phyloP scores from a whole-genome alignment of 2,888 invertebrate species.

The Spialia ferax region DNA sequence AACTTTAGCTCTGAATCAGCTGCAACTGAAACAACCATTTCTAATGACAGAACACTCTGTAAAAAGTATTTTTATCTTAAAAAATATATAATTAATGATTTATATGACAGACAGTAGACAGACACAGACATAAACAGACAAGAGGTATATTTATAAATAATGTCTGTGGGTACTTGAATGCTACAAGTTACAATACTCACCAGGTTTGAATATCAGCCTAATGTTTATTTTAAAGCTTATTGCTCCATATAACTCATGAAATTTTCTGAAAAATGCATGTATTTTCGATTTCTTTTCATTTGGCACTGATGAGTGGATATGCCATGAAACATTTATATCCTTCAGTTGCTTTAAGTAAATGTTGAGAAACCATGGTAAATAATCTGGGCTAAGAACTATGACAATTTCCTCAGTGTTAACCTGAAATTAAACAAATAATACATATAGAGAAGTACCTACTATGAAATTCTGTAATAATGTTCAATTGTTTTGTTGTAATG shows the following conservation, averaged over 20 bases:
- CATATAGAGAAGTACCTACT: too few relatives aligned
- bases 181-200: slow-evolving; percentile 85
- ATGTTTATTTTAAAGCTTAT: slow-evolving; percentile 77
- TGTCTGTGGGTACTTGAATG: too few relatives aligned
- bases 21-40: slow-evolving; percentile 75
- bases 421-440: slow-evolving; percentile 20
- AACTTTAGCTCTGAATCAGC: slow-evolving; percentile 86
- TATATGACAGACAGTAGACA: too few relatives aligned
- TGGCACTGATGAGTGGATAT: slow-evolving; percentile 89
- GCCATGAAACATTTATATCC: slow-evolving; percentile 82
- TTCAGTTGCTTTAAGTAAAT: slow-evolving; percentile 86
- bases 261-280: slow-evolving; percentile 64
- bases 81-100: too few relatives aligned
- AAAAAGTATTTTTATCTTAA: too few relatives aligned
- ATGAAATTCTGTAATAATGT: too few relatives aligned
- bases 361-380: slow-evolving; percentile 89
- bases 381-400: slow-evolving; percentile 88
- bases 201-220: slow-evolving; percentile 92
- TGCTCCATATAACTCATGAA: slow-evolving; percentile 48
- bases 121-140: too few relatives aligned
- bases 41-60: too few relatives aligned
- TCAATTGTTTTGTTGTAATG: too few relatives aligned
- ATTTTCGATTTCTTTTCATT: slow-evolving; percentile 70
- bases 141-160: too few relatives aligned
- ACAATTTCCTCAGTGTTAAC: slow-evolving; percentile 84